Conservation (phyloP, 2,113 vertebrate species). For the Lagopus leucura region DNA sequence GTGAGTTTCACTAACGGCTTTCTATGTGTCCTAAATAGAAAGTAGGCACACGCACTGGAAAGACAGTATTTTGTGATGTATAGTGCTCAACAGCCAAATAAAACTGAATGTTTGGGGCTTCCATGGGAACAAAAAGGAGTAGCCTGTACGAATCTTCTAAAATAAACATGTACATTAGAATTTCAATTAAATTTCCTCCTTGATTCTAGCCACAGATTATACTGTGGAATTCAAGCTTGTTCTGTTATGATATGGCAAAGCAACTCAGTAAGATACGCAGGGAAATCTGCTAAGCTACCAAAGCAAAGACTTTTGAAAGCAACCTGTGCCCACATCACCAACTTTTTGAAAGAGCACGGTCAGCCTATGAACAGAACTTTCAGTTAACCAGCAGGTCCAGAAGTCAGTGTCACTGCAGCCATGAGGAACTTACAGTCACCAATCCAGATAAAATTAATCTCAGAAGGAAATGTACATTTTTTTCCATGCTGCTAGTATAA, state of each 20-base stretch:
- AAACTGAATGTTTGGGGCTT: not conserved
- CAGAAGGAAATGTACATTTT: not conserved
- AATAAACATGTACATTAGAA: not conserved
- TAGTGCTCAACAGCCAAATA: not conserved
- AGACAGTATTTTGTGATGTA: not conserved
- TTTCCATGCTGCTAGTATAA: not conserved
- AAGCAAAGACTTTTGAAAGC: not conserved
- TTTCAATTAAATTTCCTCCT: not conserved
- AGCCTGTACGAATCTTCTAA: not conserved
- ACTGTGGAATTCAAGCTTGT: not conserved
- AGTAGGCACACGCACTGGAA: too few relatives aligned
- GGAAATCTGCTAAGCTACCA: not conserved
- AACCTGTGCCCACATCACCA: not conserved
- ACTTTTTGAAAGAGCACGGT: not conserved
- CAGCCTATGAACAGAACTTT: not conserved
- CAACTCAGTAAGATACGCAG: not conserved
- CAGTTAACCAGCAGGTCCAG: not conserved
- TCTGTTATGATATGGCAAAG: not conserved
- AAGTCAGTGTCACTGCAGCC: not conserved
- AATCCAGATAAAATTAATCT: constrained; percentile 27
- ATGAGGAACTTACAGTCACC: not conserved
- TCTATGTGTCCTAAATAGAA: too few relatives aligned
- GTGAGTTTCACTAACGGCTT: too few relatives aligned
- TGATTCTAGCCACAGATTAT: not conserved
- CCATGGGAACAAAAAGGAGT: not conserved